phyloP scores from a whole-genome alignment of 2,888 invertebrate species.

The Halictus quadricinctus region DNA sequence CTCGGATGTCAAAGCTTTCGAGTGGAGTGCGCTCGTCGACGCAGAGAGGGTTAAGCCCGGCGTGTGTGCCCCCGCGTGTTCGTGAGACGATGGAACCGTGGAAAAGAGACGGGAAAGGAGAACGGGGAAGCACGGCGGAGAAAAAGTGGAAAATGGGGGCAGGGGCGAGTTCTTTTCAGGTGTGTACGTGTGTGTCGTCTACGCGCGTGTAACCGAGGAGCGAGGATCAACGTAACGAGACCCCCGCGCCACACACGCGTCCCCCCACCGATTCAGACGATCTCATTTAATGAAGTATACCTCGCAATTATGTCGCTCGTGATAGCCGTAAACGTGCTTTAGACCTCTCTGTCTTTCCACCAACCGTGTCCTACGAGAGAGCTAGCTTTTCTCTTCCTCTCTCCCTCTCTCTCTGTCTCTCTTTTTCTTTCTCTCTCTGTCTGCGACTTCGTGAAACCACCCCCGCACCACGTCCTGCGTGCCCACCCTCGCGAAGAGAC shows the following conservation, averaged over 20 bases:
- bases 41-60: slow-evolving; percentile 40
- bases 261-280: slow-evolving; percentile 46
- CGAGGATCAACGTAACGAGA: slow-evolving; percentile 46
- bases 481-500: slow-evolving; percentile 22
- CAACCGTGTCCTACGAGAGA: neutral
- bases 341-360: slow-evolving; percentile 48
- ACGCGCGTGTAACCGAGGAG: slow-evolving; percentile 21
- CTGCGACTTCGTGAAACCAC: slow-evolving; percentile 16
- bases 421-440: neutral
- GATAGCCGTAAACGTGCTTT: slow-evolving; percentile 59
- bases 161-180: slow-evolving; percentile 18
- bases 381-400: slow-evolving; percentile 2
- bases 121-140: neutral
- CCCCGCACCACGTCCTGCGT: neutral
- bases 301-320: slow-evolving; percentile 64
- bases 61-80: slow-evolving; percentile 31
- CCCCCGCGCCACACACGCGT: slow-evolving; percentile 27
- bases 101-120: slow-evolving; percentile 3
- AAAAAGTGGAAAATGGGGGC: slow-evolving; percentile 14
- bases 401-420: slow-evolving; percentile 5
- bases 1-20: slow-evolving; percentile 72
- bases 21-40: slow-evolving; percentile 59
- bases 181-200: slow-evolving; percentile 11
- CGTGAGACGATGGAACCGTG: slow-evolving; percentile 4
- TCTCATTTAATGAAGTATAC: slow-evolving; percentile 68